Evolutionary conservation across 2,888 invertebrate species (phyloP).

Genomic region (Drosophila cyrtoloma): DNA sequence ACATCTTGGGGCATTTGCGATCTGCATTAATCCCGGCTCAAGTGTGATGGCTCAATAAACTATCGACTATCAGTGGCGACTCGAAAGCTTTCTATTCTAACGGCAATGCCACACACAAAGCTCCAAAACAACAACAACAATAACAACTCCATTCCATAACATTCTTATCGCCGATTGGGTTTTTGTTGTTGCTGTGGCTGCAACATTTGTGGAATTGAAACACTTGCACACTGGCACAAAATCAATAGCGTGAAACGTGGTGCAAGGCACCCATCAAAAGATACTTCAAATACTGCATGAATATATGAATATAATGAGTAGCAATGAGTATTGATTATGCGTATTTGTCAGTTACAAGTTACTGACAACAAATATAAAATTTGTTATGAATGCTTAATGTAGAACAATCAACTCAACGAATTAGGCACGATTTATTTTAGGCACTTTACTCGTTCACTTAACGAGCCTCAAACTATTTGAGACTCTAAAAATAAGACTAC

Average conservation of each 20-base stretch:
- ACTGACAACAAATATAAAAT: background rate
- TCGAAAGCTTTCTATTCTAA: slow-evolving; percentile 66
- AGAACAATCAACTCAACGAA: background rate
- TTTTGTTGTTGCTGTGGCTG: slow-evolving; percentile 6
- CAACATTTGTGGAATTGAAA: slow-evolving; percentile 57
- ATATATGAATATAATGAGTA: background rate
- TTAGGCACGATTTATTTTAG: background rate
- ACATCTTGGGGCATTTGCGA: slow-evolving; percentile 31
- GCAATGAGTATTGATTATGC: slow-evolving; percentile 21
- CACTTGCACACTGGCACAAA: slow-evolving; percentile 48
- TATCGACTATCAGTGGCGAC: slow-evolving; percentile 13
- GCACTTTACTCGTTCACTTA: background rate
- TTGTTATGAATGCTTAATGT: background rate
- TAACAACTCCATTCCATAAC: slow-evolving; percentile 37
- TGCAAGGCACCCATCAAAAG: background rate
- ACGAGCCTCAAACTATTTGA: background rate
- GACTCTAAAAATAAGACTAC: background rate
- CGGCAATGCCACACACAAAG: slow-evolving; percentile 60
- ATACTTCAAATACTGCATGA: background rate
- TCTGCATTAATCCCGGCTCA: slow-evolving; percentile 20
- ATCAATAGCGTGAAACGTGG: background rate
- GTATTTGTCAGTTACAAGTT: background rate
- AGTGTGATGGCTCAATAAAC: slow-evolving; percentile 21
- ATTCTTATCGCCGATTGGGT: slow-evolving; percentile 31
- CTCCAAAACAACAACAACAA: slow-evolving; percentile 29